Evolutionary conservation across 2,888 invertebrate species (phyloP).

Genomic region (Agrotis puta): DNA sequence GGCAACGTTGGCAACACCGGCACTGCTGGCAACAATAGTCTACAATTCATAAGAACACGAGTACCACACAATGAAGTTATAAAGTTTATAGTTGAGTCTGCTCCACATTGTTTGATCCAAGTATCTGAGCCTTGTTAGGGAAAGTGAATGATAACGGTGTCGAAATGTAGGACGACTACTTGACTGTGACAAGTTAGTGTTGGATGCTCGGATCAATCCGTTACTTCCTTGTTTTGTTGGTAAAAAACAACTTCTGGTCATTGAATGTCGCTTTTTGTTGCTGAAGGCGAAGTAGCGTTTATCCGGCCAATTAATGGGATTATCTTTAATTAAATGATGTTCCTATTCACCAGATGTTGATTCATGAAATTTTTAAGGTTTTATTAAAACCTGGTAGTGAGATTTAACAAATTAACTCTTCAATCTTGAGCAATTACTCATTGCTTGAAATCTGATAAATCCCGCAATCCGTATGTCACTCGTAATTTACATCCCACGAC

Average conservation of each 20-base stretch:
- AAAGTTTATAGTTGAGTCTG: constrained; percentile 60
- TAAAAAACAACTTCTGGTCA: constrained; percentile 47
- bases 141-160: constrained; percentile 60
- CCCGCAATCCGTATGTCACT: constrained; percentile 17
- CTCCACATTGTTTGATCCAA: constrained; percentile 56
- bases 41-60: constrained; percentile 68
- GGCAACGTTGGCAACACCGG: constrained; percentile 56
- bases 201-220: constrained; percentile 49
- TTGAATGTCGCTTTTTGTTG: constrained; percentile 43
- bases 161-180: constrained; percentile 57
- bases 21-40: constrained; percentile 67
- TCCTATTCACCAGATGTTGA: background rate
- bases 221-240: constrained; percentile 56
- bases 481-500: constrained; percentile 34
- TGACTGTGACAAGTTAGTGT: constrained; percentile 53
- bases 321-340: constrained; percentile 6
- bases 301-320: constrained; percentile 14
- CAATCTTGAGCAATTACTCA: background rate
- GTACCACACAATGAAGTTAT: constrained; percentile 62
- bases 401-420: constrained; percentile 24
- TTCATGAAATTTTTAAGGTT: background rate
- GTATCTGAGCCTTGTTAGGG: constrained; percentile 49
- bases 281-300: constrained; percentile 19
- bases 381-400: background rate
- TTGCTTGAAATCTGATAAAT: constrained; percentile 26